phyloP scores from a whole-genome alignment of 2,888 invertebrate species.

The Autographa pulchrina region DNA sequence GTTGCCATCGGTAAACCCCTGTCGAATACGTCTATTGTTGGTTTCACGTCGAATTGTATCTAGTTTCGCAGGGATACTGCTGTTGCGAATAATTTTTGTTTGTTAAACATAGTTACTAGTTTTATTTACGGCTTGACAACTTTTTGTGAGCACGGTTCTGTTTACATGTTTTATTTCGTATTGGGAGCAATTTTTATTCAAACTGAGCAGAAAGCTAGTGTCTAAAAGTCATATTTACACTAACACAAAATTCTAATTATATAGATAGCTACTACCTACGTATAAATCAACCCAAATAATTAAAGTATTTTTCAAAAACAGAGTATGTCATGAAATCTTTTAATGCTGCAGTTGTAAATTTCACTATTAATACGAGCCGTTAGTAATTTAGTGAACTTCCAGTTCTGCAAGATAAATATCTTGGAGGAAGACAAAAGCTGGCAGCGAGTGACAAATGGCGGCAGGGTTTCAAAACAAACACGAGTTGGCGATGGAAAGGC shows the following conservation, averaged over 20 bases:
- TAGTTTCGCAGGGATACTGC: slow-evolving; percentile 57
- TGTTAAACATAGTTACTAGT: slow-evolving; percentile 40
- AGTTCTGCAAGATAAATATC: slow-evolving; percentile 50
- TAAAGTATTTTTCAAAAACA: background rate
- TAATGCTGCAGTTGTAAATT: slow-evolving; percentile 21
- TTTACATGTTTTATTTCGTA: background rate
- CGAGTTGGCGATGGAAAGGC: slow-evolving; percentile 38
- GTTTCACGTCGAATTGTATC: slow-evolving; percentile 66
- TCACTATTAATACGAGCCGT: slow-evolving; percentile 33
- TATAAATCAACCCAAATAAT: background rate
- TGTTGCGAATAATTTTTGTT: slow-evolving; percentile 55
- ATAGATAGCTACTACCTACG: too few species aligned
- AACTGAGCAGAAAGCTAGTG: too few species aligned
- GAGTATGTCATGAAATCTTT: background rate
- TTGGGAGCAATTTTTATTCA: background rate
- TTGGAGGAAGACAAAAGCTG: slow-evolving; percentile 50
- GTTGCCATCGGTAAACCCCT: slow-evolving; percentile 70
- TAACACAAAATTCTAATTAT: background rate
- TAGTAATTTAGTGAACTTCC: slow-evolving; percentile 44
- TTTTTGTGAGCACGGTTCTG: slow-evolving; percentile 28
- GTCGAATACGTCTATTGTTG: slow-evolving; percentile 72
- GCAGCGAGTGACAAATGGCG: slow-evolving; percentile 58
- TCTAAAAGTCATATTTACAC: too few species aligned
- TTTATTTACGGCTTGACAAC: slow-evolving; percentile 31
- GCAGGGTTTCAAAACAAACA: slow-evolving; percentile 58